Evolutionary conservation across 2,888 invertebrate genomes (phyloP), one percentile per base, ranked within the genome.

Genomic region (Baronia brevicornis): DNA sequence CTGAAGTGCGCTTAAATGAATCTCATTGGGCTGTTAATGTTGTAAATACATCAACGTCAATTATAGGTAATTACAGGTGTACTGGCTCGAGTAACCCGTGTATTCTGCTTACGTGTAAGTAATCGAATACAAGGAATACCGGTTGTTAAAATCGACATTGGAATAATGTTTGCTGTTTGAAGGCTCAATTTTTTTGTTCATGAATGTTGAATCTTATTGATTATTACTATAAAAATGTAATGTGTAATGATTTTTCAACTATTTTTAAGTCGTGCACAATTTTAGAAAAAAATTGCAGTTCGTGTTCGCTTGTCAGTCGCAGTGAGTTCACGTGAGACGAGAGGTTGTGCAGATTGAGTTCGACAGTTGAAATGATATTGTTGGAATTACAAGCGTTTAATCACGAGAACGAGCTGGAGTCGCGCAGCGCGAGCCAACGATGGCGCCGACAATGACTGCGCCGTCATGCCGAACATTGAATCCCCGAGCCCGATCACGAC

Each of bases 361-460:
- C 57, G 73, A 74, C 72, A 67, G 74, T 51, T 55, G 54, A 59
- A 62, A 72, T 70, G 74, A 77, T 78, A 82, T 74, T 78, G 68
- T 78, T 67, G 75, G 77, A 79, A 80, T 80, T 79, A 78, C 70
- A 77, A 78, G 77, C 80, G 73, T 79, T 78, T 77, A 79, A 80
- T 80, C 72, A 70, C 56, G 64, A 61, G 73, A 71, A 72, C 64
- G 70, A 62, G 70, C 71, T 69, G 69, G 62, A 66, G 65, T 59
- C 65, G 54, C 57, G 59, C 56, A 43, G 53, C 55, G 58, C 59
- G 54, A 52, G 66, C 56, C 60, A 51, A 48, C 56, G 48, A 56
- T 62, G 62, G 54, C 57, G 47, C 66, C 74, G 69, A 80, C 80
- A 82, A 82, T 80, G 61, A 72, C 60, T 43, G 69, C 49, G 65